Evolutionary conservation across 2,113 vertebrate genomes (phyloP), one percentile per base, ranked within the genome.

Genomic region (Lutjanus erythropterus): DNA sequence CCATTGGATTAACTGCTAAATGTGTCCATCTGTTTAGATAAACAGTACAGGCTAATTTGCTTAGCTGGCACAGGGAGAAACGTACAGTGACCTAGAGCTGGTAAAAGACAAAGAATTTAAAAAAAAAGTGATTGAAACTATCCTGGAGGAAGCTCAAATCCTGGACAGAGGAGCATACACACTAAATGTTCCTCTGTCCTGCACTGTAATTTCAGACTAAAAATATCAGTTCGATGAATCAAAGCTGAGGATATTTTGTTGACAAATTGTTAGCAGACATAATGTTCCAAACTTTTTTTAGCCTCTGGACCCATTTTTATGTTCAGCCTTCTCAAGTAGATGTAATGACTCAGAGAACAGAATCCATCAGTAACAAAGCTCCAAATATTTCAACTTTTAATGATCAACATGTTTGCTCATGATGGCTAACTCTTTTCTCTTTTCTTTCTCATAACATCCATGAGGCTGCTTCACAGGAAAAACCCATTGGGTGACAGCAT

Each of bases 1-100:
- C 62, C 39, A 3, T 44, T 16, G 79, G 35, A 31, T 72, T 53
- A 29, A 23, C 29, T 5, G 35, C 19, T 65, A 39, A 74, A 46
- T 29, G 70, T 39, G 68, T 6, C 70, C 35, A 46, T 68, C 23
- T 72, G 71, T 73, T 75, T 47, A 18, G 29, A 75, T 25, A 50
- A 60, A 76, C 5, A 39, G 49, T 5, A 19, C 52, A 19, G 42
- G 66, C 35, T 31, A 33, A 69, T 72, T 59, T 25, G 59, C 29
- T 56, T 58, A 50, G 37, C 37, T n/a, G 19, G 2, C 50, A 9
- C 3, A 2, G 49, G 3, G 42, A 64, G 8, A 10, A 31, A 15
- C 35, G 18, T 21, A 42, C 4, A 2, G 31, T 9, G 19, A 35
- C 31, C 25, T 6, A 33, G 23, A 78, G 9, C 39, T 49, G 23